Base-by-base conservation (phyloP, 2,113 vertebrate species). In the Circaetus cinerascens region DNA sequence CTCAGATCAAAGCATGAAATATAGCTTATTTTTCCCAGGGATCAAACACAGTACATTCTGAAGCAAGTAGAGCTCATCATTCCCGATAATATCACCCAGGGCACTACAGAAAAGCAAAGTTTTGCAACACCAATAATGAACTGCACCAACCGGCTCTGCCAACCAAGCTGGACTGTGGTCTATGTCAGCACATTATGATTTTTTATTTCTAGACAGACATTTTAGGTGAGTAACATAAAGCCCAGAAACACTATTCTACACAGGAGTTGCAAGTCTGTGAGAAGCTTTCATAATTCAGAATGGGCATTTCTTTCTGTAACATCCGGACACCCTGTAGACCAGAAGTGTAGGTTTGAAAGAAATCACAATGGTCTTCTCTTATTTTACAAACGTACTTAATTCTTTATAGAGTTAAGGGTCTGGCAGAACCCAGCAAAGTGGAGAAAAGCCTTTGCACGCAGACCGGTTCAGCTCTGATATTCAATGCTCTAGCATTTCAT, bases 251-350 rank as follows among this genome's bases (percentile, higher is more conserved):
- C 53, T 0, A 0, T 4, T 41, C 73, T n/a, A 27, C 36, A 27
- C 20, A 30, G 59, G 26, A 66, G 20, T 0, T 41, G 63, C 32
- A 43, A 17, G 8, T 23, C 67, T 36, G 2, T 2, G 20, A 67
- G 40, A n/a, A 84, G 19, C 45, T n/a, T 51, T 76, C 57, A 11
- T 38, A 57, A 13, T 13, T 78, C 32, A 30, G 48, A 62, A 30
- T 0, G 4, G 48, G 21, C 14, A 8, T 16, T 38, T 46, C 32
- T 43, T 15, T 18, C 48, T 38, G 2, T 27, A 50, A 75, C 2
- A 4, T 20, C 46, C 0, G 19, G 51, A 51, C 12, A 12, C 0
- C 7, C 27, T 48, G 62, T 8, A 46, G 32, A 32, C 20, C 45
- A 78, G 55, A 66, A 66, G 6, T 1, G 2, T 7, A 53, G 14